Evolutionary conservation across 2,888 invertebrate species (phyloP).

Genomic region (Tenthredo livida): DNA sequence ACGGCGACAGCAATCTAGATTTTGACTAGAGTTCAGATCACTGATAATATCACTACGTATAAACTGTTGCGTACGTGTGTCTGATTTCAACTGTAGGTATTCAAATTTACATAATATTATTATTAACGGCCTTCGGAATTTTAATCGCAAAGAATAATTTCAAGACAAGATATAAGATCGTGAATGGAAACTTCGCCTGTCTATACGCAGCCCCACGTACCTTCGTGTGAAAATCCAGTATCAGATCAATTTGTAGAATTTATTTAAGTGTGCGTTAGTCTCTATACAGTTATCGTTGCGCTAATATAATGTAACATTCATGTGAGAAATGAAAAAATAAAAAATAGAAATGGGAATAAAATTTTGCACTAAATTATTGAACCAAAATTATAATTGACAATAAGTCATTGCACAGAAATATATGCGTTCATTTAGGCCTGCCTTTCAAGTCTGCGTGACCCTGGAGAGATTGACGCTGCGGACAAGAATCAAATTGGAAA

Average conservation of each 20-base stretch:
- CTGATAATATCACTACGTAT: background rate
- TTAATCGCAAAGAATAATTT: background rate
- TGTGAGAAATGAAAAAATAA: background rate
- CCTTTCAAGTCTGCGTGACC: slow-evolving; percentile 23
- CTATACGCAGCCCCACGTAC: background rate
- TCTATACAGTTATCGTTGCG: background rate
- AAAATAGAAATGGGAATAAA: background rate
- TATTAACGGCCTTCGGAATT: slow-evolving; percentile 16
- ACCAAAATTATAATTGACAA: background rate
- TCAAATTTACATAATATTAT: slow-evolving; percentile 37
- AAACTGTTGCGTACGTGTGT: slow-evolving; percentile 28
- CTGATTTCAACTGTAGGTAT: slow-evolving; percentile 5
- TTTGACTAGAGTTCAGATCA: slow-evolving; percentile 12
- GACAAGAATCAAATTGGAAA: background rate
- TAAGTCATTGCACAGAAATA: background rate
- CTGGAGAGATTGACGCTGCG: background rate
- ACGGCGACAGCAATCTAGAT: slow-evolving; percentile 7
- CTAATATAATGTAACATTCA: background rate
- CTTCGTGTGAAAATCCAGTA: background rate
- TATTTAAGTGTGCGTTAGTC: background rate
- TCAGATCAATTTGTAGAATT: background rate
- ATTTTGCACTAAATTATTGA: background rate
- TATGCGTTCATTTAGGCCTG: background rate
- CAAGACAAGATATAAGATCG: background rate
- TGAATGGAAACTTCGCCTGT: background rate